These are phyloP conservation scores for Sceloporus tristichus DNA, from an alignment of 2,113 vertebrate species.

Conservation along the genomic window DNA sequence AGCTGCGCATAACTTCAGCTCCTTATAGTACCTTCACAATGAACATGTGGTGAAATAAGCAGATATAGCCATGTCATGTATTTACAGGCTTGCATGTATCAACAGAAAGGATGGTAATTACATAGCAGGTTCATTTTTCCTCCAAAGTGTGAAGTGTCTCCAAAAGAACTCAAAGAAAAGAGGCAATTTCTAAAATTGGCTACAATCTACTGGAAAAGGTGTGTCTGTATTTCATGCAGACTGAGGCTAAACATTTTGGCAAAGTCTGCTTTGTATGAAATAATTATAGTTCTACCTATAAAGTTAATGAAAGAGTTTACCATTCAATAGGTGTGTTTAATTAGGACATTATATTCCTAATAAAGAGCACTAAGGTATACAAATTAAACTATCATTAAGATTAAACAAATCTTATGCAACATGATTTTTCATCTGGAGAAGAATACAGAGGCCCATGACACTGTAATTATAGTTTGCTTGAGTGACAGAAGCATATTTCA, in stretches of 20 bases:
- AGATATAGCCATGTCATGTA: background rate
- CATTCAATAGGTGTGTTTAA: background rate
- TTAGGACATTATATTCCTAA: background rate
- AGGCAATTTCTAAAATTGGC: background rate
- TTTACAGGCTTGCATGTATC: background rate
- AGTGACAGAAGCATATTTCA: background rate
- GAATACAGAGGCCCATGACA: background rate
- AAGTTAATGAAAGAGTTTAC: background rate
- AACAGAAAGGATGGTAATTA: background rate
- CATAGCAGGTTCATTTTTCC: background rate
- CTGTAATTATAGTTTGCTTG: background rate
- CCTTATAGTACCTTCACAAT: too few species aligned
- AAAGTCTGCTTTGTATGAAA: background rate
- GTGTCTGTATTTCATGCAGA: background rate
- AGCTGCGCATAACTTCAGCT: background rate
- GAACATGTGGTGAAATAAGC: background rate
- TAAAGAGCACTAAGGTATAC: background rate
- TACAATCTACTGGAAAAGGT: background rate
- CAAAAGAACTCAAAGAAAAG: background rate
- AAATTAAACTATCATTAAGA: background rate
- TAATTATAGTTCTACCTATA: conserved; percentile 21
- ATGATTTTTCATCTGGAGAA: background rate
- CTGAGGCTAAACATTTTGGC: conserved; percentile 2
- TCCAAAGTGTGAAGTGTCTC: background rate
- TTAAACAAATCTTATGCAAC: conserved; percentile 9